These are phyloP conservation scores for Danio kyathit DNA, from an alignment of 2,797 vertebrate genomes.

Conservation along the genomic window DNA sequence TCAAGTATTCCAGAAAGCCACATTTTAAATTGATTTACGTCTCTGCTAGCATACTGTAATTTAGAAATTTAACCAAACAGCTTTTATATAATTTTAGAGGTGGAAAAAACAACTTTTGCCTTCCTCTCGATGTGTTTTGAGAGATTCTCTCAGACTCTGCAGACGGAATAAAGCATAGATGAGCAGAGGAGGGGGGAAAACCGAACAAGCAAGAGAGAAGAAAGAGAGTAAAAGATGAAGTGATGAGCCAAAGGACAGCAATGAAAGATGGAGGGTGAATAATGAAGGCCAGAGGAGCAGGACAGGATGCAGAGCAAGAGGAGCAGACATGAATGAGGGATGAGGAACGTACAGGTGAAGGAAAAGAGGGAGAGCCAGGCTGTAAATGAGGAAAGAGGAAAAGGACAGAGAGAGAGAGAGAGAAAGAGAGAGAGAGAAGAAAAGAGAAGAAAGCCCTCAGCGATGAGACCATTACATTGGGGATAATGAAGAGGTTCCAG, in stretches of 20 bases:
- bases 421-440: constrained; percentile 10
- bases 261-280: constrained; percentile 45
- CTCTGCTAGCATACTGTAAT: too few species aligned
- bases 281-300: constrained; percentile 44
- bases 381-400: constrained; percentile 26
- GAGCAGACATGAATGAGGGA: constrained; percentile 52
- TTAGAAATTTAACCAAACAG: too few species aligned
- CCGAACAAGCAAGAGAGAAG: constrained; percentile 9
- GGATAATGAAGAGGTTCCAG: constrained; percentile 86
- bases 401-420: constrained; percentile 56
- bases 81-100: too few species aligned
- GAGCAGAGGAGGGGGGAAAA: background rate
- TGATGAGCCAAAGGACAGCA: constrained; percentile 32
- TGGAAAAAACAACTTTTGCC: background rate
- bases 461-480: constrained; percentile 82
- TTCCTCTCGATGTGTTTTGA: background rate
- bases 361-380: constrained; percentile 23
- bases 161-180: constrained; percentile 16
- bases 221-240: constrained; percentile 23
- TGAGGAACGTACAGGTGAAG: constrained; percentile 48
- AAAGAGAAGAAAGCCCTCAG: constrained; percentile 69
- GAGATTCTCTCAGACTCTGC: background rate
- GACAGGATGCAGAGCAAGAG: constrained; percentile 49
- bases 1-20: too few species aligned
- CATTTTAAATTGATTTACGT: too few species aligned